Evolutionary conservation across 1,140 invertebrate species (phyloP).

Genomic region (Andricus grossulariae): DNA sequence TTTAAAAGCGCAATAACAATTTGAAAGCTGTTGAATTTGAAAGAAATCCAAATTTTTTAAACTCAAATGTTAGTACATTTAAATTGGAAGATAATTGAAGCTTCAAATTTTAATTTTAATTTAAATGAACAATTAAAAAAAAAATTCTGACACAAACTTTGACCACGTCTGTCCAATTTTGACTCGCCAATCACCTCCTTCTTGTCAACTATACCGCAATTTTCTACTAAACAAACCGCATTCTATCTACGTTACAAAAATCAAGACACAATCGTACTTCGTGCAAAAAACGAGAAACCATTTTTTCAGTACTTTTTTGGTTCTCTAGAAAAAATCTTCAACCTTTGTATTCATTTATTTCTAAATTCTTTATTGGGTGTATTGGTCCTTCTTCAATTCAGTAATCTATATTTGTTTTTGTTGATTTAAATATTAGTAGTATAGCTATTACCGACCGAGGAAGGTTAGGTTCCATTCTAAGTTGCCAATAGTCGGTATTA

Average conservation of each 20-base stretch:
- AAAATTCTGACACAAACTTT: neutral
- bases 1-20: no score
- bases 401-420: no score
- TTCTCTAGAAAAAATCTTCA: neutral
- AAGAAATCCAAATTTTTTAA: no score
- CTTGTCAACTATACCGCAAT: neutral
- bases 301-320: neutral
- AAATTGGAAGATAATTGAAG: no score
- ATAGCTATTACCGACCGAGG: no score
- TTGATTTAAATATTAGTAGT: no score
- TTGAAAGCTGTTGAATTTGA: no score
- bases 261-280: conserved; percentile 21
- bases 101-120: no score
- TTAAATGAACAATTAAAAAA: no score
- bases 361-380: neutral
- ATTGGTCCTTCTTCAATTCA: neutral
- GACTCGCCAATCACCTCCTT: conserved; percentile 6
- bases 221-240: conserved; percentile 12
- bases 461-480: no score
- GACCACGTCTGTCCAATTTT: conserved; percentile 3
- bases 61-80: no score
- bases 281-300: conserved; percentile 31
- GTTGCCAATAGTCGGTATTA: no score
- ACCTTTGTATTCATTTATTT: neutral
- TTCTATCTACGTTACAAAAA: conserved; percentile 10